Base-by-base conservation (phyloP, 64 coral and sea anemone species). In the Actinia tenebrosa region DNA sequence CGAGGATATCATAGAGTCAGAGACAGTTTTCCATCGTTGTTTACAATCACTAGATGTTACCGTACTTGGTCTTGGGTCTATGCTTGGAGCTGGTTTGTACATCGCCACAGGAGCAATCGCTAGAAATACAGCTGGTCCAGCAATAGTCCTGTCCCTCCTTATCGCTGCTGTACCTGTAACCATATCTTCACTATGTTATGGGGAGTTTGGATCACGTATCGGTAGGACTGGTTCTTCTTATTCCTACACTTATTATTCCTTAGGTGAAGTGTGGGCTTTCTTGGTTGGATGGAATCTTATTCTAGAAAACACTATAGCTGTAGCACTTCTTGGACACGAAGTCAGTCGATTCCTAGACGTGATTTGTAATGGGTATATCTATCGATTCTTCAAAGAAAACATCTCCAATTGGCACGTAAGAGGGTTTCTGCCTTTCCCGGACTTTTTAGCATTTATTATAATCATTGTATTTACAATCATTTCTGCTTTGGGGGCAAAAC, bases 251-350 rank as follows among this genome's bases (percentile, higher is more conserved):
- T 96, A 96, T 19, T 89, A 89, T 20, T 80, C 91, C 44, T 14
- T 96, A 18, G 94, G 94, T 26, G 94, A 97, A 84, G 90, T 97
- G 42, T 97, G 94, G 94, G 94, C 94, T 4, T 97, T 97, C 77
- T 87, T 87, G 7, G 89, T 97, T 15, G 94, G 94, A 16, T 97
- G 94, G 94, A 93, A 97, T 80, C 72, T 97, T 16, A 89, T 97
- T 50, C 68, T 97, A 25, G 94, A 97, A 88, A 93, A 97, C 68
- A 87, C 91, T 19, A 83, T 97, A n/a, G 91, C 91, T 17, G 62
- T 84, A 23, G 91, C 94, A 9, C 83, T 97, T 77, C 77, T 97
- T 22, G 94, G 88, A 8, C 91, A 93, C 68, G 91, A 89, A 81
- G 77, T 93, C 20, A 97, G 91, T 58, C 63, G 81, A 23, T 97